Evolutionary conservation across 2,888 invertebrate genomes (phyloP).

Genomic region (Aphrophora alni): DNA sequence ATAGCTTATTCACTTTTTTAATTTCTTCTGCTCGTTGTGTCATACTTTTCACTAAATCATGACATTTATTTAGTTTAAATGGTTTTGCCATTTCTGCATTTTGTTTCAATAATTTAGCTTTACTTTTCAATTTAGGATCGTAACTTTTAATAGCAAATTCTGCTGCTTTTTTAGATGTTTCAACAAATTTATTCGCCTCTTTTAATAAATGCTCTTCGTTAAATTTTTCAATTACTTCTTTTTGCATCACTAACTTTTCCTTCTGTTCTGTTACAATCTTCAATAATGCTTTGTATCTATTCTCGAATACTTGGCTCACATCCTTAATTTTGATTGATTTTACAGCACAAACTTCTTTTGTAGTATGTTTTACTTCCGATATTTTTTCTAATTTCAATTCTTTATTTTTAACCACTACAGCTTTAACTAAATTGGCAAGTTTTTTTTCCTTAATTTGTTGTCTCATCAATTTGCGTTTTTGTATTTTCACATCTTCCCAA

Average conservation of each 20-base stretch:
- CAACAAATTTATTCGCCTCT: background rate
- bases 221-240: background rate
- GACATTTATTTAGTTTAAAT: background rate
- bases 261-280: background rate
- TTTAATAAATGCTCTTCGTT: background rate
- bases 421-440: background rate
- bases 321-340: background rate
- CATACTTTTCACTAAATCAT: background rate
- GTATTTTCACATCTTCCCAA: background rate
- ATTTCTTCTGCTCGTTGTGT: background rate
- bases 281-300: background rate
- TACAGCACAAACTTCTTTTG: background rate
- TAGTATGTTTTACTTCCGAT: background rate
- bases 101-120: background rate
- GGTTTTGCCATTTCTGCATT: background rate
- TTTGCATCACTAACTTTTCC: background rate
- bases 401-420: background rate
- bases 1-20: background rate
- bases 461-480: background rate
- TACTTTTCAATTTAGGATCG: background rate
- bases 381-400: background rate
- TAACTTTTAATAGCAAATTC: background rate
- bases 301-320: background rate
- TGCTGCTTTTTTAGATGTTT: background rate
- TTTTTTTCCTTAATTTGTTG: background rate